phyloP scores from a whole-genome alignment of 1,140 invertebrate genomes.

The Coptotermes formosanus region DNA sequence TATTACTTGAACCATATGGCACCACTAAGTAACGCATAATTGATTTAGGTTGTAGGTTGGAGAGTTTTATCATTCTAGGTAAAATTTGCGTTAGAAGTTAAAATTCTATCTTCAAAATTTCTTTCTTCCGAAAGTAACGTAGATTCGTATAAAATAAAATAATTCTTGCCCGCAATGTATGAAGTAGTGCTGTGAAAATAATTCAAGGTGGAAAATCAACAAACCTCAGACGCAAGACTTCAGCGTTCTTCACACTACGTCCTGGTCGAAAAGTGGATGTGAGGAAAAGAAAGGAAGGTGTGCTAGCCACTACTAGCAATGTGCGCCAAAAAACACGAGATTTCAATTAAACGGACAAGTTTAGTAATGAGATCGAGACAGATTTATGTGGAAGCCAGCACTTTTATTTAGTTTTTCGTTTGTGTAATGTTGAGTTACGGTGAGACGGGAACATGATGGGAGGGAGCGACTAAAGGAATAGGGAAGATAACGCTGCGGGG shows the following conservation, averaged over 20 bases:
- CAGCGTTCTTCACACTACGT: background rate
- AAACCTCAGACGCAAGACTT: background rate
- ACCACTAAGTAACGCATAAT: no score
- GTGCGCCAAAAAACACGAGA: conserved; percentile 25
- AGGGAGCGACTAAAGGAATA: background rate
- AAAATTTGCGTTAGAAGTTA: background rate
- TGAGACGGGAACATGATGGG: background rate
- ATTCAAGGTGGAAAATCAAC: background rate
- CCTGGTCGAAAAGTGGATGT: background rate
- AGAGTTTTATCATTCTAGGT: no score
- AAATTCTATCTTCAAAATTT: background rate
- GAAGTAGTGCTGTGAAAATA: background rate
- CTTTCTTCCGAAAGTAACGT: background rate
- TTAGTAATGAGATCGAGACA: conserved; percentile 28
- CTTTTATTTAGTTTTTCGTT: conserved; percentile 8
- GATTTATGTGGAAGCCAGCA: conserved; percentile 24
- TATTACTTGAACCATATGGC: no score
- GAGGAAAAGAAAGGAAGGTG: background rate
- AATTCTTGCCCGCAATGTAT: background rate
- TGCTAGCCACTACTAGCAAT: background rate
- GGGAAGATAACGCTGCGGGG: background rate
- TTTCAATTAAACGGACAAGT: conserved; percentile 31
- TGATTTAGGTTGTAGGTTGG: no score
- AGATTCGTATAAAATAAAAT: background rate
- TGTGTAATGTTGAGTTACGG: background rate